Base-by-base conservation (phyloP, 2,113 vertebrate genomes). In the Semicossyphus pulcher region DNA sequence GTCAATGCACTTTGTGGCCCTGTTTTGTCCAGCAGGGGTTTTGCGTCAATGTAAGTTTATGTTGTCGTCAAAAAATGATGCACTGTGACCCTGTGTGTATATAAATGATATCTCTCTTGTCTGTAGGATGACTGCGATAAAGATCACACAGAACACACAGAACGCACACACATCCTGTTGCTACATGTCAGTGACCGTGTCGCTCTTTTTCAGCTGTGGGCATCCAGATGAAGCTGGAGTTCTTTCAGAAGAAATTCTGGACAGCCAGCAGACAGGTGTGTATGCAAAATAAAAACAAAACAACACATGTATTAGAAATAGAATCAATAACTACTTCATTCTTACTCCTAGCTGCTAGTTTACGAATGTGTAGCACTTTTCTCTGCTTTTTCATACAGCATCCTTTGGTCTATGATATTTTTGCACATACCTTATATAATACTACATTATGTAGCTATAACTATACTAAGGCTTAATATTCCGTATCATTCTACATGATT, bases 171-270 rank as follows among this genome's bases (percentile, higher is more conserved):
- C 34, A 26, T 42, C 54, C 16, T 15, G 10, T 48, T 41, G n/a
- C 52, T 39, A 5, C 36, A 9, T 56, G 10, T 74, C 51, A 11
- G 75, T 85, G 44, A 90, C 48, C 76, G 47, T 91, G 82, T 88
- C 49, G 85, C 28, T 94, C 28, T 94, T 68, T 94, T 88, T 76
- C 89, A 99, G 98, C 97, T 94, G 97, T 99, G 78, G 98, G 97
- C 69, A 99, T 99, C 86, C 98, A 99, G 92, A 99, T 99, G 97
- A 99, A 99, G 89, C 94, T 99, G 69, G 98, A 99, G 74, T 99
- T 99, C 90, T 99, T 99, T 91, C 97, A 99, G 89, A 93, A 95
- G 88, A 99, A 99, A 88, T 99, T 99, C 85, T 99, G 97, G 96
- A 99, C 97, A 20, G 98, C 98, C 74, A 98, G 98, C 92, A 92